Base-by-base conservation (phyloP, 2,888 invertebrate species). In the Brassicogethes aeneus region DNA sequence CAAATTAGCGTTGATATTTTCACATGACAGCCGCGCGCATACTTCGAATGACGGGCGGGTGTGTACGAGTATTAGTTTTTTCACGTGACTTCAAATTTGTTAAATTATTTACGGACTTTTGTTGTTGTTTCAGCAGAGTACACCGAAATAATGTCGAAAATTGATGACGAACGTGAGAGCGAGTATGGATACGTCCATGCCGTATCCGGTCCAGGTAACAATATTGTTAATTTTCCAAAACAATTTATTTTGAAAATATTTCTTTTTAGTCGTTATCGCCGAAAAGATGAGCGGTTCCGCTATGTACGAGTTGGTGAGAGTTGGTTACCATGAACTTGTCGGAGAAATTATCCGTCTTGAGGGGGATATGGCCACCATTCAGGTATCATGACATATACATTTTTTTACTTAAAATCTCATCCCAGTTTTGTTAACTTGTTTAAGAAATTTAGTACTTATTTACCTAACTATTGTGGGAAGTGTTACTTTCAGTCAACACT, bases 281-380 rank as follows among this genome's bases (percentile, higher is more conserved):
- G 94, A 99, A 70, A 87, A 88, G 68, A 99, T 99, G 99, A 84
- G 95, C 45, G 99, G 99, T 47, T 90, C 97, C 16, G 97, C 97
- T 79, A 99, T 99, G 96, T 99, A 97, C 83, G 99, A 99, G 74
- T 71, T 99, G 75, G 99, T 99, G 50, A 84, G 99, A 56, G 99
- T 99, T 32, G 99, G 99, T 1, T 96, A 99, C 73, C 81, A 83
- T 57, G 96, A 99, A 71, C 76, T 99, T 61, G 99, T 99, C 12
- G 99, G 99, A 52, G 99, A 99, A 76, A 99, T 99, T 72, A 99
- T 99, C 72, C 86, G 99, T 72, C 79, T 99, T 49, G 99, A 99
- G 73, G 96, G 96, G 44, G 99, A 99, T 72, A 90, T 95, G 87
- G 99, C 99, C 46, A 99, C 99, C 56, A 97, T 99, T 70, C 99